Percentiles rank a stretch among this genome's conserved stretches.
These are phyloP conservation scores for Chloropsis hardwickii DNA, from an alignment of 2,113 vertebrate species.

Conservation along the genomic window DNA sequence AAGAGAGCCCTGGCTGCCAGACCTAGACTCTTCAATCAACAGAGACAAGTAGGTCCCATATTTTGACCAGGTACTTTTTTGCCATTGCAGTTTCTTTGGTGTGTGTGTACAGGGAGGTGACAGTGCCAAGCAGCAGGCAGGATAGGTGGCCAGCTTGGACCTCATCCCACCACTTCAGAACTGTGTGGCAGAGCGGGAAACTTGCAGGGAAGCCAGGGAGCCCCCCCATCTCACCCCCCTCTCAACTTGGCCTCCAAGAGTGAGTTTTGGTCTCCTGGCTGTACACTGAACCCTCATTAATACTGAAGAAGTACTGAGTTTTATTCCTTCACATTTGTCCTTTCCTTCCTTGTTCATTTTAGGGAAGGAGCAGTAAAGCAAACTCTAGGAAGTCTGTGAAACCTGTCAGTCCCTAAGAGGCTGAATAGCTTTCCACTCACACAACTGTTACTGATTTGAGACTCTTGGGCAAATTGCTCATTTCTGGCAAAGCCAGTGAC, in stretches of 20 bases:
- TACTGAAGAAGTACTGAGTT: background rate
- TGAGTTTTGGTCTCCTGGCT: background rate
- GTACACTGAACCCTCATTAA: background rate
- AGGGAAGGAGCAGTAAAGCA: background rate
- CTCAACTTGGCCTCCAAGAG: background rate
- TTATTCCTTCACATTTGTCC: background rate
- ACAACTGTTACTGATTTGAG: background rate
- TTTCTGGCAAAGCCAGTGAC: background rate
- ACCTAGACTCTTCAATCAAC: background rate
- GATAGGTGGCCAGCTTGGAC: background rate
- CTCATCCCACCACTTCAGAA: background rate
- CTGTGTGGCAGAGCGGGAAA: background rate
- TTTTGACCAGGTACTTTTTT: background rate
- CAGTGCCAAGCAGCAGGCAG: background rate
- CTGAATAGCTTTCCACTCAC: background rate
- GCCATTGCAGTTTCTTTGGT: background rate
- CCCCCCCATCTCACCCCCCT: background rate
- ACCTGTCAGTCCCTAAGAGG: background rate
- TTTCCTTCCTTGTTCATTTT: background rate
- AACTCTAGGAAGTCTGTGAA: background rate
- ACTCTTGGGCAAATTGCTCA: background rate
- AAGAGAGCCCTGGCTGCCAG: background rate
- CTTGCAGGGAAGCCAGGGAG: background rate
- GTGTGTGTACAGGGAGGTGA: background rate
- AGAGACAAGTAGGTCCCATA: background rate